phyloP scores from a whole-genome alignment of 1,140 invertebrate species.

The Procambarus virginalis region DNA sequence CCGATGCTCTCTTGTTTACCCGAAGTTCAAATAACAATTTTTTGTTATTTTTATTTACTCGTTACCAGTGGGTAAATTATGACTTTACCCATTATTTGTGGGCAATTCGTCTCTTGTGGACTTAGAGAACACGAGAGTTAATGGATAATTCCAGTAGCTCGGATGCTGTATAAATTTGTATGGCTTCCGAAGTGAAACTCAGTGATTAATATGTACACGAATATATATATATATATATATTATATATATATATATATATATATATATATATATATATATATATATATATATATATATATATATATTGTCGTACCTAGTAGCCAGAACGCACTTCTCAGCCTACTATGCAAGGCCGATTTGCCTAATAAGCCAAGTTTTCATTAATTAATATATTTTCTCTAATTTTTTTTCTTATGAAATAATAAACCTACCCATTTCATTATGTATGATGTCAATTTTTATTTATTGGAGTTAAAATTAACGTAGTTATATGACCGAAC shows the following conservation, averaged over 20 bases:
- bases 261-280: background rate
- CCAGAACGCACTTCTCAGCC: no score
- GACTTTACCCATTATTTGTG: no score
- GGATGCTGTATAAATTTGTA: background rate
- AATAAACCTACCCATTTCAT: no score
- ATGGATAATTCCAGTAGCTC: background rate
- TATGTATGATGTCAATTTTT: no score
- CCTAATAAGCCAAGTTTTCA: no score
- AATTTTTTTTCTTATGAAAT: no score
- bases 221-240: background rate
- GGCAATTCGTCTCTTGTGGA: background rate
- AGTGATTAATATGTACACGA: background rate
- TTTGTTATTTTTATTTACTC: background rate
- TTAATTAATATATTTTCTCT: no score
- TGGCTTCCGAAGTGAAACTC: background rate
- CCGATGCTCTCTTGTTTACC: background rate
- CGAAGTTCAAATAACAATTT: background rate
- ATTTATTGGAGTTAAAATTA: no score
- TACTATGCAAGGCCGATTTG: no score
- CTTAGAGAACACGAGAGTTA: background rate
- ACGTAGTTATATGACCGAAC: no score
- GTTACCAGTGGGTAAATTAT: background rate
- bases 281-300: background rate
- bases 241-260: constrained; percentile 5
- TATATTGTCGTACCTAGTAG: no score